These are phyloP conservation scores for Atopsyche davidsoni DNA, from an alignment of 1,140 invertebrate genomes.

Conservation along the genomic window DNA sequence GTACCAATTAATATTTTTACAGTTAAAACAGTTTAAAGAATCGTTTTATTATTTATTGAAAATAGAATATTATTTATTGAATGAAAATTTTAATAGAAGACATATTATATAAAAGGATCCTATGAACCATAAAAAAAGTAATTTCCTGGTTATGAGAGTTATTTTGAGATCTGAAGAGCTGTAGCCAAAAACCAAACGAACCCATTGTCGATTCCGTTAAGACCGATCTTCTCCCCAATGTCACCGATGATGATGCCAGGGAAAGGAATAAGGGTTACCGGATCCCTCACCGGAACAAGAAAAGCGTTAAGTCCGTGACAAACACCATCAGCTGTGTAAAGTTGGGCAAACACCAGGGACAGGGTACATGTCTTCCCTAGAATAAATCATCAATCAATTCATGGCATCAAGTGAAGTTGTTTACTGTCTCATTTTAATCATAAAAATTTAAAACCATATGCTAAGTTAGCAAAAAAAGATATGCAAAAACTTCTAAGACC, in stretches of 20 bases:
- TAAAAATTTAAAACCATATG: no score
- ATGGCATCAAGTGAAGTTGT: no score
- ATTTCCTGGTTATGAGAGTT: background rate
- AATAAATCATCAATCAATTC: no score
- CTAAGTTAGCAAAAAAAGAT: background rate
- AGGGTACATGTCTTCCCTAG: conserved; percentile 80
- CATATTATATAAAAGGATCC: no score
- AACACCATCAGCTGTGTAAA: conserved; percentile 65
- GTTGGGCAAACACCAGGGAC: conserved; percentile 82
- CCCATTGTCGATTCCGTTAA: conserved; percentile 90
- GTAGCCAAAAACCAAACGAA: conserved; percentile 29
- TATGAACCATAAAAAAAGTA: conserved; percentile 25
- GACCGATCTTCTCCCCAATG: conserved; percentile 82
- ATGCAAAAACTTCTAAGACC: conserved; percentile 5
- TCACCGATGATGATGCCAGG: conserved; percentile 70
- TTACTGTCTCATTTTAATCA: no score
- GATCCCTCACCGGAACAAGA: conserved; percentile 74
- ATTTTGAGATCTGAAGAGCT: background rate
- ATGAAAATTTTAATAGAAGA: no score
- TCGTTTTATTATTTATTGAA: conserved; percentile 7
- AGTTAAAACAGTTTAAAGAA: no score
- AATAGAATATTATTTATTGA: no score
- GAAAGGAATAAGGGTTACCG: conserved; percentile 63
- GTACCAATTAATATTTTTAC: background rate
- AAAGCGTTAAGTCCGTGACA: conserved; percentile 86